phyloP scores from a whole-genome alignment of 2,797 vertebrate species.

The Steatocranus sp. region DNA sequence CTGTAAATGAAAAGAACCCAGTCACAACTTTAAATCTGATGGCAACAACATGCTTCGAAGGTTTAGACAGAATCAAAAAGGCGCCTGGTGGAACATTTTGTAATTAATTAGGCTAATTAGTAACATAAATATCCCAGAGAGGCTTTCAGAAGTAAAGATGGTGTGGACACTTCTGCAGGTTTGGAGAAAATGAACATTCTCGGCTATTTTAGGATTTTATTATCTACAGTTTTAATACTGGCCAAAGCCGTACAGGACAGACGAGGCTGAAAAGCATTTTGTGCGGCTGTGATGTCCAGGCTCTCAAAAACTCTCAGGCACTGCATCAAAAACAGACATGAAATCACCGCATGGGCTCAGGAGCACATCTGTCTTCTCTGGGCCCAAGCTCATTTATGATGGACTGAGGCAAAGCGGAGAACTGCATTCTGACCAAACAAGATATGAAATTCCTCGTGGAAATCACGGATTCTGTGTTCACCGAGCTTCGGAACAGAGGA shows the following conservation, averaged over 20 bases:
- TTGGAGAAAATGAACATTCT: neutral
- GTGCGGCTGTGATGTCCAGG: rapidly evolving
- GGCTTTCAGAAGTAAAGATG: neutral
- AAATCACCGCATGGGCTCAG: neutral
- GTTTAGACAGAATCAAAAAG: neutral
- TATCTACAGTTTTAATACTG: rapidly evolving
- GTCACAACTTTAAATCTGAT: neutral
- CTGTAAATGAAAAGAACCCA: neutral
- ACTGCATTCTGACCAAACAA: neutral
- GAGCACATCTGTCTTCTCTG: neutral
- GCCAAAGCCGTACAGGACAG: neutral
- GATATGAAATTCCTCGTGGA: neutral
- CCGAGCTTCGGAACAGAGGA: neutral
- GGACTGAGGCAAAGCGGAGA: neutral
- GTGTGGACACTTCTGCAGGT: neutral
- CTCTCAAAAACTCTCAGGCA: neutral
- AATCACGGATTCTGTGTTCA: neutral
- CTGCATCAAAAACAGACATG: neutral
- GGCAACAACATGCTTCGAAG: neutral
- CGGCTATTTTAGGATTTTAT: neutral
- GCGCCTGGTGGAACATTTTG: neutral
- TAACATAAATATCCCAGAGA: neutral
- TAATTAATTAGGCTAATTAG: neutral
- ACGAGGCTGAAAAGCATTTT: neutral
- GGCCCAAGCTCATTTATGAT: neutral